phyloP scores from a whole-genome alignment of 2,888 invertebrate genomes.

The Hofmannophila pseudospretella region DNA sequence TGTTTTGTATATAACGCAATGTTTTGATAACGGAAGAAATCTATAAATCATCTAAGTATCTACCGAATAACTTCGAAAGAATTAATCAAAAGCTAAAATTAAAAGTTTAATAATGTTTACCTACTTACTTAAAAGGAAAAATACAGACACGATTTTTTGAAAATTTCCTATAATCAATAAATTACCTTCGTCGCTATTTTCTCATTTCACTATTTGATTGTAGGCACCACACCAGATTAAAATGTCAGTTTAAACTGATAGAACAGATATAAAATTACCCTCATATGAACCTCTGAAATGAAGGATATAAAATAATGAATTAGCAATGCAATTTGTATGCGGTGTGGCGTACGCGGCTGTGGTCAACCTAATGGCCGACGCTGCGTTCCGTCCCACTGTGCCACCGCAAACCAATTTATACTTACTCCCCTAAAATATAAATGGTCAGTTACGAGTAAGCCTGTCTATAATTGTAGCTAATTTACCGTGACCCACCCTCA shows the following conservation, averaged over 20 bases:
- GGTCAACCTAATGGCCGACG: conserved; percentile 30
- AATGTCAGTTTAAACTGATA: background rate
- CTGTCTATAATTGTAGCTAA: conserved; percentile 10
- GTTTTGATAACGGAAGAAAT: no score
- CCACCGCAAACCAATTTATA: conserved; percentile 38
- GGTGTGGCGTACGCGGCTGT: conserved; percentile 20
- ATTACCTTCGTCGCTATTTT: no score
- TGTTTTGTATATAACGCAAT: no score
- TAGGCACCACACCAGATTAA: no score
- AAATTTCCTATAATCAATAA: no score
- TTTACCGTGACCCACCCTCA: background rate
- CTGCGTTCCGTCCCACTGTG: conserved; percentile 13
- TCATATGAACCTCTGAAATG: conserved; percentile 20
- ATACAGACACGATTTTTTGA: no score
- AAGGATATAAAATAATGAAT: conserved; percentile 32
- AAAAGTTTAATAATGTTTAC: no score
- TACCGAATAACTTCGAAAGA: no score
- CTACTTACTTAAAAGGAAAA: no score
- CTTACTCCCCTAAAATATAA: conserved; percentile 28
- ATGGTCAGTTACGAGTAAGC: conserved; percentile 15
- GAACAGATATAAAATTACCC: conserved; percentile 1
- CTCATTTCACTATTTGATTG: no score
- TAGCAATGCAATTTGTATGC: conserved; percentile 40
- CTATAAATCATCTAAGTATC: no score
- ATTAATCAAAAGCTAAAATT: no score